phyloP scores from a whole-genome alignment of 2,113 vertebrate genomes.

The Urocitellus parryii region DNA sequence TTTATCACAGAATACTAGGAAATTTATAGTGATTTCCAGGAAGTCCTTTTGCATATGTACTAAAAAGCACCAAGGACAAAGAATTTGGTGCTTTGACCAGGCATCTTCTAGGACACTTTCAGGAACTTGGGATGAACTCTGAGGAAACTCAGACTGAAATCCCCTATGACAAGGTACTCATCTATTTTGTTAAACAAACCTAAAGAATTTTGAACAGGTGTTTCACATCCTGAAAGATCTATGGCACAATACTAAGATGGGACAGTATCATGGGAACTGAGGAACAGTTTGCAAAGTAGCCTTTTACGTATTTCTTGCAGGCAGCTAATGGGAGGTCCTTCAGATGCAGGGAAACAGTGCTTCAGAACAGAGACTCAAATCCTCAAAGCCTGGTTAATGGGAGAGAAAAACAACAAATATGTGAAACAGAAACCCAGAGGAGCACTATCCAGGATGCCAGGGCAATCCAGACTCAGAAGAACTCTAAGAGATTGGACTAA shows the following conservation, averaged over 20 bases:
- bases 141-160: background rate
- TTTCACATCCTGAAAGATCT: too few relatives aligned
- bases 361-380: background rate
- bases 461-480: background rate
- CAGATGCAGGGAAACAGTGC: background rate
- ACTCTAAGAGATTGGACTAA: background rate
- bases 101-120: background rate
- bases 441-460: accelerated
- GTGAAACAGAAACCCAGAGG: background rate
- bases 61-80: background rate
- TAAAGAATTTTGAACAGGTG: background rate
- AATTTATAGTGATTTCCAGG: background rate
- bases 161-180: background rate
- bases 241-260: background rate
- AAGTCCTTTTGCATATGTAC: background rate
- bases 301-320: background rate
- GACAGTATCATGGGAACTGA: background rate
- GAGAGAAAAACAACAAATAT: background rate
- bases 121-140: background rate
- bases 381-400: background rate
- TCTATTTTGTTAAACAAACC: background rate
- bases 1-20: background rate
- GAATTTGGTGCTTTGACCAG: background rate
- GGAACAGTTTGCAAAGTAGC: background rate
- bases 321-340: background rate